These are phyloP conservation scores for Trissolcus basalis DNA, from an alignment of 1,140 invertebrate species.

Conservation along the genomic window DNA sequence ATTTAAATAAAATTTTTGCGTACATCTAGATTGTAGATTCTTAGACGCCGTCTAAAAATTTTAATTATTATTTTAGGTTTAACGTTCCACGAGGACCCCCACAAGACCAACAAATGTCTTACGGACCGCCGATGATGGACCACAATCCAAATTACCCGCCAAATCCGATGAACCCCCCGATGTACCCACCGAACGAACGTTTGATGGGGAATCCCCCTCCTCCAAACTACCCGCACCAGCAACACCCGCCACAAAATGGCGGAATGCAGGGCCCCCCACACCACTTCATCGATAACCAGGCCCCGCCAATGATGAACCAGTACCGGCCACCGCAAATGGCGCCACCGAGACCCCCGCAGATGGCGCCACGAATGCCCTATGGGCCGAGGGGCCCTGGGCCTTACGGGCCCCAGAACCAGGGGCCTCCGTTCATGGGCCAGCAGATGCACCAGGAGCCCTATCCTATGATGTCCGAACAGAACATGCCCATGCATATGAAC, in stretches of 20 bases:
- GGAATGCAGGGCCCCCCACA: constrained; percentile 48
- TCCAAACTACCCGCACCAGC: constrained; percentile 8
- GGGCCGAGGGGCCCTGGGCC: constrained; percentile 48
- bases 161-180: constrained; percentile 64
- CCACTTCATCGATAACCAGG: constrained; percentile 42
- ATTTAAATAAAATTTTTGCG: no score
- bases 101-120: constrained; percentile 59
- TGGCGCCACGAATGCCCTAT: constrained; percentile 59
- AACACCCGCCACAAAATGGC: constrained; percentile 53
- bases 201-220: constrained; percentile 6
- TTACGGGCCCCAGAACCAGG: constrained; percentile 64
- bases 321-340: constrained; percentile 43
- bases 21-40: no score
- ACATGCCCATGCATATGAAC: constrained; percentile 57
- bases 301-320: constrained; percentile 53
- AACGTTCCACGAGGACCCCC: constrained; percentile 23
- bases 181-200: constrained; percentile 54
- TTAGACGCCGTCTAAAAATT: no score
- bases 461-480: constrained; percentile 46
- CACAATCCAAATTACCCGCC: constrained; percentile 62
- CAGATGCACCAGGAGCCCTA: constrained; percentile 31
- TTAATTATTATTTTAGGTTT: no score
- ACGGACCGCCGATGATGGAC: constrained; percentile 66
- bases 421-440: constrained; percentile 44
- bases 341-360: constrained; percentile 22